Conservation (phyloP, 2,888 invertebrate genomes). For the Aphidoletes aphidimyza region DNA sequence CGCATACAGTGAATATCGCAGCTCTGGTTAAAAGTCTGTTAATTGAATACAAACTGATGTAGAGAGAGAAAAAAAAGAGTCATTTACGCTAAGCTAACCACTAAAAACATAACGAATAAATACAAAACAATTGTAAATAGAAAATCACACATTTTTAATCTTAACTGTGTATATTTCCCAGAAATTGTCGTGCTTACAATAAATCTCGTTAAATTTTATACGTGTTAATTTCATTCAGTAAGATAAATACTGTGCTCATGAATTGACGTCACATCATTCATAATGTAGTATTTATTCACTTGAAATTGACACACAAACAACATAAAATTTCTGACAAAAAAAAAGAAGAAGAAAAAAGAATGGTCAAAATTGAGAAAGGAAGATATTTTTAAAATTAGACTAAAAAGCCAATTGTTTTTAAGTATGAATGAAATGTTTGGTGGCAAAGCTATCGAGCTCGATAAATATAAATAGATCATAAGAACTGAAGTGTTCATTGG, state of each 20-base stretch:
- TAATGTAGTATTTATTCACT: not conserved
- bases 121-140: slow-evolving; percentile 22
- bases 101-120: not conserved
- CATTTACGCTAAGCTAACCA: not conserved
- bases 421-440: not conserved
- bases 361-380: not conserved
- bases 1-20: too few relatives aligned
- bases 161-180: slow-evolving; percentile 45
- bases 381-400: slow-evolving; percentile 27
- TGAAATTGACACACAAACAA: not conserved
- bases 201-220: not conserved
- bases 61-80: too few relatives aligned
- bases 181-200: slow-evolving; percentile 46
- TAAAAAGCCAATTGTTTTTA: not conserved
- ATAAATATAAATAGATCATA: too few relatives aligned
- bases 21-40: not conserved
- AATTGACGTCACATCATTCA: too few relatives aligned
- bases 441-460: not conserved
- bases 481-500: too few relatives aligned
- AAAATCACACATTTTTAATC: not conserved
- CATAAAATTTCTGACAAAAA: not conserved
- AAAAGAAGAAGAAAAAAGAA: not conserved
- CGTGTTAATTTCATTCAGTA: not conserved
- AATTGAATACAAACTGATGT: slow-evolving; percentile 9
- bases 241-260: not conserved